phyloP scores from a whole-genome alignment of 2,888 invertebrate species.

The Bursaphelenchus okinawaensis region DNA sequence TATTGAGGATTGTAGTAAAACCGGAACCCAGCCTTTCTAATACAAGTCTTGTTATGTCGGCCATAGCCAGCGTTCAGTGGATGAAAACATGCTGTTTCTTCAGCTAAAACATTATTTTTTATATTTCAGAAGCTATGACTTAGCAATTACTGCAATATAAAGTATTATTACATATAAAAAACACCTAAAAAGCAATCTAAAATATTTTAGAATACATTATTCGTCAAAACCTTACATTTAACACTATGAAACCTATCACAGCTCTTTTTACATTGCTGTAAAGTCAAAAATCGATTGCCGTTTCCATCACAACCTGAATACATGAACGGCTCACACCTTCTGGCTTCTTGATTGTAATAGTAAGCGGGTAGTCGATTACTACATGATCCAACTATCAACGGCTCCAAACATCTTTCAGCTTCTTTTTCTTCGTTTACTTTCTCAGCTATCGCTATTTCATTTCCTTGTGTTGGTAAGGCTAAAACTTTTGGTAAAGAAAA shows the following conservation, averaged over 20 bases:
- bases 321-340: constrained; percentile 43
- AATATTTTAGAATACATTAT: not conserved
- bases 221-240: not conserved
- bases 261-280: constrained; percentile 40
- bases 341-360: constrained; percentile 28
- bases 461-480: constrained; percentile 17
- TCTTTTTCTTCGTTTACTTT: constrained; percentile 16
- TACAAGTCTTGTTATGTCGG: constrained; percentile 36
- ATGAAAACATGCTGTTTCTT: constrained; percentile 43
- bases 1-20: constrained; percentile 50
- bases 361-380: constrained; percentile 32
- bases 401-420: constrained; percentile 37
- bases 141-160: too few relatives aligned
- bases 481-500: not conserved
- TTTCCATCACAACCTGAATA: constrained; percentile 53
- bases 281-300: constrained; percentile 49
- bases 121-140: constrained; percentile 13
- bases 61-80: constrained; percentile 50
- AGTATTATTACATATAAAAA: constrained; percentile 20
- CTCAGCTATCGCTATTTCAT: constrained; percentile 3
- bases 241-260: constrained; percentile 13
- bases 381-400: constrained; percentile 40
- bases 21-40: constrained; percentile 41
- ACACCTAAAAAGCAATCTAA: not conserved
- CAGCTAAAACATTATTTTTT: constrained; percentile 18